phyloP scores from a whole-genome alignment of 2,888 invertebrate genomes.

The Caenorhabditis sp. region DNA sequence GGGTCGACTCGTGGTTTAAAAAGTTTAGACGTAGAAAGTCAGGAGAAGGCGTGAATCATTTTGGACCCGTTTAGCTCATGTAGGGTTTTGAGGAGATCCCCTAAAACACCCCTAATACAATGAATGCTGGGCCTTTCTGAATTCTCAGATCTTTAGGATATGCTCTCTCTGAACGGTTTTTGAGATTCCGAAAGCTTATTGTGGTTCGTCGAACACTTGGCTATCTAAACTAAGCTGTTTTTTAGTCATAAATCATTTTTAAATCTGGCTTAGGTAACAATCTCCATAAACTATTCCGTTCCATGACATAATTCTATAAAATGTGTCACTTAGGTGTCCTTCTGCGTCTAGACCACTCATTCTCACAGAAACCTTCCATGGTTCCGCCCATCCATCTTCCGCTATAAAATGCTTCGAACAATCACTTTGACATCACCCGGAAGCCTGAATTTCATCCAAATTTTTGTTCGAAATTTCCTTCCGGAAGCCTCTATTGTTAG shows the following conservation, averaged over 20 bases:
- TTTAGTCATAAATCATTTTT: neutral
- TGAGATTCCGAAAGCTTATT: too few species aligned
- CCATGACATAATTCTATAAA: slow-evolving; percentile 30
- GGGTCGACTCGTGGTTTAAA: neutral
- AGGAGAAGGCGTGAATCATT: neutral
- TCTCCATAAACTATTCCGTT: neutral
- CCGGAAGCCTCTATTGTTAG: slow-evolving; percentile 16
- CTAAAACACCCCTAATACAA: too few species aligned
- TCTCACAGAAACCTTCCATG: slow-evolving; percentile 39
- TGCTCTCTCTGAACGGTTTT: too few species aligned
- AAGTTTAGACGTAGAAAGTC: neutral
- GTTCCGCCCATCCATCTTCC: slow-evolving; percentile 24
- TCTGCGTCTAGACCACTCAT: slow-evolving; percentile 25
- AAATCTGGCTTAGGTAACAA: neutral
- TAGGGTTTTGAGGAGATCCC: too few species aligned
- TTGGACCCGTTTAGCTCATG: neutral
- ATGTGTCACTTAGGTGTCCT: neutral
- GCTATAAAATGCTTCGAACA: slow-evolving; percentile 3
- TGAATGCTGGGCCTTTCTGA: too few species aligned
- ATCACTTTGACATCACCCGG: slow-evolving; percentile 49
- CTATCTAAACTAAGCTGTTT: too few species aligned
- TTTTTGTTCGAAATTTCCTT: neutral
- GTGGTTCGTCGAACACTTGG: too few species aligned
- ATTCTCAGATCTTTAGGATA: too few species aligned
- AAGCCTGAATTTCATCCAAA: slow-evolving; percentile 23